Percentiles rank a stretch among this genome's conserved stretches.
phyloP scores from a whole-genome alignment of 2,113 vertebrate genomes.

The Tenebrosternarchus preto region DNA sequence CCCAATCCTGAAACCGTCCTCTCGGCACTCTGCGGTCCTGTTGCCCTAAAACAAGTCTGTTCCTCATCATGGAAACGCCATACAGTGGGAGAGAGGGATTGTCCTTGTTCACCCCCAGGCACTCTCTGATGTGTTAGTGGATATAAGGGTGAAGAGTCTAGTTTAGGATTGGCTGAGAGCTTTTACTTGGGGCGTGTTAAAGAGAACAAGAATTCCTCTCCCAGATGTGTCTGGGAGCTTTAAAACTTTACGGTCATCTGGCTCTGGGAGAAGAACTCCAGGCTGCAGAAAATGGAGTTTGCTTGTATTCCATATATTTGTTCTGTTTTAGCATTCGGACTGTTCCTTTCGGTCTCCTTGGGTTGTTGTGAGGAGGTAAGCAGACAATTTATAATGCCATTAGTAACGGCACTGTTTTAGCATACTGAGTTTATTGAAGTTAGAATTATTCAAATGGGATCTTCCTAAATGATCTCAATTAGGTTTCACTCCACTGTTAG shows the following conservation, averaged over 20 bases:
- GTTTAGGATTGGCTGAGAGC: background rate
- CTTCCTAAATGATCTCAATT: too few relatives aligned
- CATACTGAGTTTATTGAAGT: too few relatives aligned
- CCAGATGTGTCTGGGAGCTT: background rate
- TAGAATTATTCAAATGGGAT: too few relatives aligned
- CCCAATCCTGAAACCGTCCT: background rate
- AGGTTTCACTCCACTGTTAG: background rate
- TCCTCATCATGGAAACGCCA: background rate
- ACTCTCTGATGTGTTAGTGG: background rate
- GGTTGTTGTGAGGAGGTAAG: background rate
- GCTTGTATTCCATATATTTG: background rate
- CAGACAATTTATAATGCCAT: background rate
- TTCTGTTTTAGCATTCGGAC: background rate
- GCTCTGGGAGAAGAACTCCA: background rate
- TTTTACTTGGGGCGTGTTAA: background rate
- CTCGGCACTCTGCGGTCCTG: too few relatives aligned
- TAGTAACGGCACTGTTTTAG: too few relatives aligned
- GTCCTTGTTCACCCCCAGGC: background rate
- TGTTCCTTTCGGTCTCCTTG: background rate
- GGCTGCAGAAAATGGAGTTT: background rate
- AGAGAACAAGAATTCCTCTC: conserved; percentile 2
- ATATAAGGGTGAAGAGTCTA: background rate
- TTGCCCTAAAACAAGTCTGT: background rate
- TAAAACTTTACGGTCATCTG: background rate
- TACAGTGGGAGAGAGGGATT: background rate